Evolutionary conservation across 2,888 invertebrate species (phyloP), one percentile per base, ranked within the genome.

Genomic region (Pollenia labialis): DNA sequence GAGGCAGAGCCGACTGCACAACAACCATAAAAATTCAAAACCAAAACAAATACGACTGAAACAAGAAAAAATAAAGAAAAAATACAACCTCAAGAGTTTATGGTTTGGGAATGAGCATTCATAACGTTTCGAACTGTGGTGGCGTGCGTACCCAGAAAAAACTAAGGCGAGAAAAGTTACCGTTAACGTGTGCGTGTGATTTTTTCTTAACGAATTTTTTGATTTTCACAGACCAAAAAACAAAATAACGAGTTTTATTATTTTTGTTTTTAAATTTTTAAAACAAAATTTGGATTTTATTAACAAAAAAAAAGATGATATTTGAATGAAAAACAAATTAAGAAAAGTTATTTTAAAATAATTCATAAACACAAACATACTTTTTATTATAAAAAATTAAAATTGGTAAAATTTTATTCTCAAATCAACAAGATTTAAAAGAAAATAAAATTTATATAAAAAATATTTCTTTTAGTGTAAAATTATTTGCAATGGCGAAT

Each of bases 61-160:
- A 66, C 14, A 69, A 62, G n/a, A 62, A 69, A 66, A 82, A 76
- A 62, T 62, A 54, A 82, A 56, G 16, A 16, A 69, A 64, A 68
- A n/a, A 60, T 32, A 89, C 89, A 88, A 85, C 88, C 88, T 88
- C 85, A 68, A 81, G 88, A 82, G 88, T 81, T 58, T 85, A 87
- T 88, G 89, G 87, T 85, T 88, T 87, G 88, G 88, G 88, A 87
- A 85, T 89, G 89, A 89, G 89, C 89, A 86, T 85, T 88, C 88
- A 89, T 89, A 88, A 89, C 90, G 90, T 91, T 90, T 89, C 89
- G 90, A 90, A 90, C 90, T 89, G 89, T 90, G 89, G 90, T 91
- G 88, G 90, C 89, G 91, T 91, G 89, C 90, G 91, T 90, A 84
- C 84, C 60, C 76, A 84, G 72, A 77, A 54, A 68, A 44, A 48